Conservation (phyloP, 2,113 vertebrate genomes). For the Pelecanus crispus region DNA sequence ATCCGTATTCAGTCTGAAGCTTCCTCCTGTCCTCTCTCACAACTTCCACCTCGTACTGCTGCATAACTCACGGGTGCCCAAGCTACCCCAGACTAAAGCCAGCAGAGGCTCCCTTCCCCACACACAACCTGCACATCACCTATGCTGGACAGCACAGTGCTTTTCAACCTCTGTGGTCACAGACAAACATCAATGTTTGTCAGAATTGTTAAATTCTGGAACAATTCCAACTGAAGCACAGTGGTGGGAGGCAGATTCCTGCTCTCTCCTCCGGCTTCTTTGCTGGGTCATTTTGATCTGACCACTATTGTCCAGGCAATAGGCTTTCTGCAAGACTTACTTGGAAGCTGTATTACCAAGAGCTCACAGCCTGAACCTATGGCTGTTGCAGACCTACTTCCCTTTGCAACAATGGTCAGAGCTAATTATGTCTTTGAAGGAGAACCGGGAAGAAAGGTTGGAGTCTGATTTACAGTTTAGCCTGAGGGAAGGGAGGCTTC, state of each 20-base stretch:
- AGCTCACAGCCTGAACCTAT: background rate
- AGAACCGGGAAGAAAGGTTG: background rate
- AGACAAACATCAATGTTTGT: background rate
- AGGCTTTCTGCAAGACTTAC: background rate
- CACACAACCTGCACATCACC: background rate
- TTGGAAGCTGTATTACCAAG: background rate
- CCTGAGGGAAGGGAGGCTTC: background rate
- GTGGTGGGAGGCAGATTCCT: background rate
- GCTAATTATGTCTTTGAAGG: background rate
- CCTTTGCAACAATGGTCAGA: background rate
- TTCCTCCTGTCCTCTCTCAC: background rate
- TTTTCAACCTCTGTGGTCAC: background rate
- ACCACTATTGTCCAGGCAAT: background rate
- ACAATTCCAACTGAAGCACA: background rate
- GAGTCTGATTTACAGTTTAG: background rate
- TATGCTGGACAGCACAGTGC: background rate
- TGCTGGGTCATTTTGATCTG: background rate
- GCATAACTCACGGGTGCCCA: background rate
- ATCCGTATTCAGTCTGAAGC: background rate
- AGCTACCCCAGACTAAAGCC: background rate
- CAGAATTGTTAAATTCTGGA: background rate
- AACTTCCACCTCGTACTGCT: background rate
- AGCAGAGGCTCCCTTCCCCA: background rate
- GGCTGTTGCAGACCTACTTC: background rate
- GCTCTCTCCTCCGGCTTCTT: background rate